A percentile compares a stretch with the other conserved stretches of the same genome.
Evolutionary conservation across 2,888 invertebrate genomes (phyloP).

Genomic region (Phyllotreta striolata): DNA sequence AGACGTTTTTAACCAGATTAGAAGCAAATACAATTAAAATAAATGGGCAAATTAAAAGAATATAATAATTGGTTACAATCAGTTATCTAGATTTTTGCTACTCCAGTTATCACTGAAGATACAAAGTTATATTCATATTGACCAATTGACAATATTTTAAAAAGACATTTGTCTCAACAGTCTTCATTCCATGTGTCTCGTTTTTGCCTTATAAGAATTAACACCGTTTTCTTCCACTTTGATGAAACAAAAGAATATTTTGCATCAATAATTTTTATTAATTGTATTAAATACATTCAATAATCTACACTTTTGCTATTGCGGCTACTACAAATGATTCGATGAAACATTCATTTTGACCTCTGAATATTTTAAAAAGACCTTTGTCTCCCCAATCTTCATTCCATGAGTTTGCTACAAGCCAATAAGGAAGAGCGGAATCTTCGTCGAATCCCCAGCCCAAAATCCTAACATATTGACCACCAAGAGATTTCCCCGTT

Average conservation of each 20-base stretch:
- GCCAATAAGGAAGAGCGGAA: slow-evolving; percentile 79
- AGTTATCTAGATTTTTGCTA: no score
- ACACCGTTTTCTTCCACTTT: slow-evolving; percentile 73
- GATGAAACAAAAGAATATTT: no score
- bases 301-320: no score
- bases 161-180: slow-evolving; percentile 89
- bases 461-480: slow-evolving; percentile 86
- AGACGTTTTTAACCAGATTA: no score
- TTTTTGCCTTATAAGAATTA: slow-evolving; percentile 85
- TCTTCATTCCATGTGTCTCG: slow-evolving; percentile 94
- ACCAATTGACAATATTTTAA: slow-evolving; percentile 91
- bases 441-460: slow-evolving; percentile 83
- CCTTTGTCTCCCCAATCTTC: slow-evolving; percentile 90
- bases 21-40: no score
- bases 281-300: no score
- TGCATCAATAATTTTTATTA: no score
- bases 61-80: no score
- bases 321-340: neutral
- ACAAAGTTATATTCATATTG: no score
- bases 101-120: no score
- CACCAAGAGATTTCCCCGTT: slow-evolving; percentile 74
- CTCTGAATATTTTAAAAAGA: slow-evolving; percentile 6
- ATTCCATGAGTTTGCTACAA: slow-evolving; percentile 94
- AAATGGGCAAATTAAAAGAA: no score
- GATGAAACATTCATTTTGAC: neutral